phyloP scores from a whole-genome alignment of 2,888 invertebrate genomes.

The Spilosoma lubricipeda region DNA sequence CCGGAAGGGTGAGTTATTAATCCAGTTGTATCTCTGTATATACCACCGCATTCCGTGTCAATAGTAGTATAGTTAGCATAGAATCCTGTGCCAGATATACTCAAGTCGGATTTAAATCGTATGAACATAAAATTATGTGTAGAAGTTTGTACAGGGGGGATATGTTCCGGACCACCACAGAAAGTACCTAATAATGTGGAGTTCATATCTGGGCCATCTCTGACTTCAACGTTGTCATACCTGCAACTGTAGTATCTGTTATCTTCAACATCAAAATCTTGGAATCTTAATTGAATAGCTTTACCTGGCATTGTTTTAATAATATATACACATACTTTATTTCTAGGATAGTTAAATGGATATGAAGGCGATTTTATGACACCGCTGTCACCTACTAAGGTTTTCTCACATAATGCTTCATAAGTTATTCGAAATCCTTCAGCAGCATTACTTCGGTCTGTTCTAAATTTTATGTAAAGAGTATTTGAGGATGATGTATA shows the following conservation, averaged over 20 bases:
- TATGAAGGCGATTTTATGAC: slow-evolving; percentile 91
- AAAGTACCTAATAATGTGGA: slow-evolving; percentile 88
- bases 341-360: slow-evolving; percentile 89
- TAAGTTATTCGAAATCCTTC: slow-evolving; percentile 74
- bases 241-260: slow-evolving; percentile 65
- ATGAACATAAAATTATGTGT: slow-evolving; percentile 91
- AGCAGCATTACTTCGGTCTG: slow-evolving; percentile 65
- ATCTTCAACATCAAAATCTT: slow-evolving; percentile 89
- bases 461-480: slow-evolving; percentile 84
- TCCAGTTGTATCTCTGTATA: slow-evolving; percentile 87
- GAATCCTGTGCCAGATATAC: slow-evolving; percentile 89
- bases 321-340: slow-evolving; percentile 88
- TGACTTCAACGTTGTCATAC: slow-evolving; percentile 86
- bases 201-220: slow-evolving; percentile 89
- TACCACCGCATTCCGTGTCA: slow-evolving; percentile 91
- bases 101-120: slow-evolving; percentile 87
- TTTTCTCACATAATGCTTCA: slow-evolving; percentile 69
- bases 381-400: slow-evolving; percentile 86
- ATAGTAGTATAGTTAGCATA: slow-evolving; percentile 90
- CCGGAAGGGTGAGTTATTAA: slow-evolving; percentile 88
- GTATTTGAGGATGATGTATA: slow-evolving; percentile 87
- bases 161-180: slow-evolving; percentile 87
- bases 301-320: slow-evolving; percentile 88
- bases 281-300: slow-evolving; percentile 88
- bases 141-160: slow-evolving; percentile 88